Evolutionary conservation across 2,888 invertebrate genomes (phyloP).

Genomic region (Prionchulus punctatus): DNA sequence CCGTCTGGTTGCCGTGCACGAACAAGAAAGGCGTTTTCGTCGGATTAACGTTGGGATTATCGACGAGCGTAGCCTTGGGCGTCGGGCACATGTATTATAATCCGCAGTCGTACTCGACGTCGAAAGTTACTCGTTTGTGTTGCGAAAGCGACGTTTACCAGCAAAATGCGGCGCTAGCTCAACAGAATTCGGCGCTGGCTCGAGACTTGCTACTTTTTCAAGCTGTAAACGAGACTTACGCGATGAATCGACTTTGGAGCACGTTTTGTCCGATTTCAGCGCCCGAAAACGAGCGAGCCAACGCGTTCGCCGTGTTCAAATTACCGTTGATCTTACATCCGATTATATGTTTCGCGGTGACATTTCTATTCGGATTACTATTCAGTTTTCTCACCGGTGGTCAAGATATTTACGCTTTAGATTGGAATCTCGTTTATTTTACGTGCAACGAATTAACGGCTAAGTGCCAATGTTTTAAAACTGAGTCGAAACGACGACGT

Average conservation of each 20-base stretch:
- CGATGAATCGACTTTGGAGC: no score
- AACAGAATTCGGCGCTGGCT: background rate
- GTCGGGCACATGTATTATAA: background rate
- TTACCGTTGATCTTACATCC: background rate
- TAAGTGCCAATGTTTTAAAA: background rate
- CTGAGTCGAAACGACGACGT: background rate
- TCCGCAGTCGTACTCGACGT: background rate
- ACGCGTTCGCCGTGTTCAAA: background rate
- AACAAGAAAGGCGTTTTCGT: slow-evolving; percentile 1
- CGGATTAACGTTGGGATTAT: background rate
- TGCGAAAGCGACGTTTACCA: no score
- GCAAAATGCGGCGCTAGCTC: background rate
- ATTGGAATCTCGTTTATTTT: slow-evolving; percentile 6
- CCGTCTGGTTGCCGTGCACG: slow-evolving; percentile 1
- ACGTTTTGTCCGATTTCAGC: no score
- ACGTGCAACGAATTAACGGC: background rate
- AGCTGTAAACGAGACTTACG: no score
- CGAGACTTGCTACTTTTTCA: no score
- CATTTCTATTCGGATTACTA: background rate
- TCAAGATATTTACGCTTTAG: slow-evolving; percentile 4
- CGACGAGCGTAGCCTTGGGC: background rate
- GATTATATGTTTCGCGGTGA: background rate
- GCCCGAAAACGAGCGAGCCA: background rate
- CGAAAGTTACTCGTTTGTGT: no score
- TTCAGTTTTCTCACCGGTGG: slow-evolving; percentile 4